Base-by-base conservation (phyloP, 2,888 invertebrate species). In the Proisotoma minuta region DNA sequence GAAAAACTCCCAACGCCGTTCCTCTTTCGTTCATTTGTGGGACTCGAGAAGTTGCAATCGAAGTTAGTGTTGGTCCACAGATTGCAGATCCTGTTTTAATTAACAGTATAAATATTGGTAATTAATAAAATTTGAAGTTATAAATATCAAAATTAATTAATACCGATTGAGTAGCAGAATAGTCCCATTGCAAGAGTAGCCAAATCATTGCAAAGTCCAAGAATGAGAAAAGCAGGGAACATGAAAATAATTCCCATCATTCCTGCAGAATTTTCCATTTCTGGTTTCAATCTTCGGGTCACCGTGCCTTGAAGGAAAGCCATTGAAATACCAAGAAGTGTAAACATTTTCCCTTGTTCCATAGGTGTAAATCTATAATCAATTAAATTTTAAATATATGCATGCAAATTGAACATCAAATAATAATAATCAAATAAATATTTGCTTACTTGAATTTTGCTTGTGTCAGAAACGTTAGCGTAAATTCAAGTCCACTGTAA, bases 301-400 rank as follows among this genome's bases (percentile, higher is more conserved):
- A 89, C 91, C 2, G 88, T 86, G 47, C 96, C 95, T 82, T 96
- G 95, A 58, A 94, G 81, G 49, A 87, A 72, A 18, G 94, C 89
- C 98, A 99, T 99, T 62, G 89, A 84, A 48, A 91, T 74, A 79
- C 97, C 98, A 75, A 95, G 91, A 59, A 88, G 88, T 74, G 96
- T 84, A 78, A 97, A 99, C 92, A 99, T 95, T 83, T 89, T 91
- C 4, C 98, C 98, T 80, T 99, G 98, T 78, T 96, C 90, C 88
- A 95, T 91, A 50, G 95, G 91, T 59, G 87, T 87, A 77, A 91
- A 97, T 57, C 87, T 83, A 78, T 29, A 43, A 27, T 10, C n/a
- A 47, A 39, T 39, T 22, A 39, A 58, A 39, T 57, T 28, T 56
- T 40, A 40, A 40, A 40, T 40, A 50, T 50, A n/a, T n/a, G n/a